Evolutionary conservation across 2,888 invertebrate genomes (phyloP).

Genomic region (Deilephila elpenor): DNA sequence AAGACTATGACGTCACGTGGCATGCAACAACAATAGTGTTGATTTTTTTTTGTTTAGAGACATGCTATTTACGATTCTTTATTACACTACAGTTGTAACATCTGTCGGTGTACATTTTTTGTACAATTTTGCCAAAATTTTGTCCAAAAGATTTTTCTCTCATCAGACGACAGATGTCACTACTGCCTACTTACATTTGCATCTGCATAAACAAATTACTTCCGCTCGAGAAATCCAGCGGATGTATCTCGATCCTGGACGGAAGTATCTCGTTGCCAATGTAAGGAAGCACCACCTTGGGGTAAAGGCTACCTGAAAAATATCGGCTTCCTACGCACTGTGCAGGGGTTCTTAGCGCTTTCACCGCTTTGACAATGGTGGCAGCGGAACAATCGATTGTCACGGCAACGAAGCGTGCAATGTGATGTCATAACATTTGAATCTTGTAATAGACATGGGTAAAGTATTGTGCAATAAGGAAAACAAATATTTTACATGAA

Average conservation of each 20-base stretch:
- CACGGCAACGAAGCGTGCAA: conserved; percentile 35
- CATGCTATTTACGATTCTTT: not conserved
- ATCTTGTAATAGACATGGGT: not conserved
- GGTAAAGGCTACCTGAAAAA: conserved; percentile 47
- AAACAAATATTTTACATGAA: not conserved
- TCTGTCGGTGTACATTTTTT: not conserved
- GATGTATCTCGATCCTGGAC: conserved; percentile 41
- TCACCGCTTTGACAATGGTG: conserved; percentile 34
- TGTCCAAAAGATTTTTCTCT: not conserved
- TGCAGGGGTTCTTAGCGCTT: conserved; percentile 27
- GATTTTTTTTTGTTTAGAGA: not conserved
- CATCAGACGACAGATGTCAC: conserved; percentile 19
- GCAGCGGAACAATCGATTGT: conserved; percentile 41
- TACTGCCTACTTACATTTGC: conserved; percentile 22
- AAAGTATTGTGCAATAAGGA: not conserved
- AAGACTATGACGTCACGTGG: conserved; percentile 16
- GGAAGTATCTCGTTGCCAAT: conserved; percentile 40
- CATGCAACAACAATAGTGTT: conserved; percentile 1
- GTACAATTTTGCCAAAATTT: not conserved
- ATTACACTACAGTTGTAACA: not conserved
- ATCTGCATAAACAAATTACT: conserved; percentile 39
- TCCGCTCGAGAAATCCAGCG: conserved; percentile 44
- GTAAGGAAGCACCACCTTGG: conserved; percentile 41
- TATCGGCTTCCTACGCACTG: conserved; percentile 36
- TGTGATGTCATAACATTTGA: conserved; percentile 40